Conservation (phyloP, 2,113 vertebrate genomes). For the Galemys pyrenaicus region DNA sequence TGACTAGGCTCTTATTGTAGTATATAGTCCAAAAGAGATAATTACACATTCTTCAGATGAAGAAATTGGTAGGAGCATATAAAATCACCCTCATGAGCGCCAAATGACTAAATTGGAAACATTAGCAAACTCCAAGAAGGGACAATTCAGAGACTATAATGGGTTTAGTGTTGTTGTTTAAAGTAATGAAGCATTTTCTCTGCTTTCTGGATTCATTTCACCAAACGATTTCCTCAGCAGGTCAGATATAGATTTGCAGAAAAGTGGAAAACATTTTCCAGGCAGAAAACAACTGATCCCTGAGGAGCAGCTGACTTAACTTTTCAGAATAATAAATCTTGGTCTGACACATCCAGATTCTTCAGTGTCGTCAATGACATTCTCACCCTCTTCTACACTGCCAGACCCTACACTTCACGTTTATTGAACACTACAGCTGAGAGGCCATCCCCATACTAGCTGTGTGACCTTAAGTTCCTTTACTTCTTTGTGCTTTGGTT, state of each 20-base stretch:
- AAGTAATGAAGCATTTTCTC: slow-evolving; percentile 73
- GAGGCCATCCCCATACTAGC: background rate
- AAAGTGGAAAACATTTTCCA: slow-evolving; percentile 71
- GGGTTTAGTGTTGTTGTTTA: slow-evolving; percentile 61
- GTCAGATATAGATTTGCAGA: slow-evolving; percentile 74
- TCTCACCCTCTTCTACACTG: background rate
- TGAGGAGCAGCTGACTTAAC: slow-evolving; percentile 53
- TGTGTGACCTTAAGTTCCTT: background rate
- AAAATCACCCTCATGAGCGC: background rate
- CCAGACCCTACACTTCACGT: background rate
- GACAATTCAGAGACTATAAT: slow-evolving; percentile 42
- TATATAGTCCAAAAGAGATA: background rate
- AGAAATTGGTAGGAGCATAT: background rate
- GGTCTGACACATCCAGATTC: background rate
- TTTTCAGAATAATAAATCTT: slow-evolving; percentile 40
- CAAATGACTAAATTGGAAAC: slow-evolving; percentile 48
- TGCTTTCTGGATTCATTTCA: slow-evolving; percentile 59
- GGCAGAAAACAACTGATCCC: slow-evolving; percentile 67
- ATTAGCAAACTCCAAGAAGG: slow-evolving; percentile 41
- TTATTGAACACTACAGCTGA: background rate
- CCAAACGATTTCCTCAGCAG: slow-evolving; percentile 64
- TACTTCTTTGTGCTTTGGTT: background rate
- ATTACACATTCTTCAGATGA: background rate
- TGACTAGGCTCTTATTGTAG: background rate
- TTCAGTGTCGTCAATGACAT: background rate